A percentile compares a stretch with the other conserved stretches of the same genome.
phyloP scores from a whole-genome alignment of 2,888 invertebrate genomes.

The Lomographa bimaculata region DNA sequence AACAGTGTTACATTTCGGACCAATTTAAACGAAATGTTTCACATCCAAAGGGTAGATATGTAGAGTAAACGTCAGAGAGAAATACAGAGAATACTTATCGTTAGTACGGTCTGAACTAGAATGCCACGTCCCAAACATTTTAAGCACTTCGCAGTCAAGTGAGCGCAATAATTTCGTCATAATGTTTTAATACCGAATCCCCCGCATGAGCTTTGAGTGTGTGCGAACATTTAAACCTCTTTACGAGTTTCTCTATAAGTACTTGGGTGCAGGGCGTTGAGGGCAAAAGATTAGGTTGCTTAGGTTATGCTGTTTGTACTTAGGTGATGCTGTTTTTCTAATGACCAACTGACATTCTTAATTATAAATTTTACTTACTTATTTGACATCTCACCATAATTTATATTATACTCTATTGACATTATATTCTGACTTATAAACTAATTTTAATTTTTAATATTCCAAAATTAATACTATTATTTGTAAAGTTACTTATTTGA shows the following conservation, averaged over 20 bases:
- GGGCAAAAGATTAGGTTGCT: too few relatives aligned
- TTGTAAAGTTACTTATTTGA: too few relatives aligned
- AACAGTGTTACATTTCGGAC: too few relatives aligned
- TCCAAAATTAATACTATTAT: too few relatives aligned
- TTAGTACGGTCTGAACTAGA: conserved; percentile 57
- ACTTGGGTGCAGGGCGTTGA: conserved; percentile 9
- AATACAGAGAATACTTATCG: conserved; percentile 42
- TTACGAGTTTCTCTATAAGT: conserved; percentile 19
- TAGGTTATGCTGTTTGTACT: too few relatives aligned
- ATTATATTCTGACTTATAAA: too few relatives aligned
- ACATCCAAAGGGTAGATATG: conserved; percentile 1
- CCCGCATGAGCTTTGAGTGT: conserved; percentile 37
- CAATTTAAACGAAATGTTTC: conserved; percentile 1
- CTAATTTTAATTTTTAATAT: too few relatives aligned
- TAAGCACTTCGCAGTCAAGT: conserved; percentile 47
- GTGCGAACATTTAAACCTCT: conserved; percentile 39
- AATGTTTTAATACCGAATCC: conserved; percentile 57
- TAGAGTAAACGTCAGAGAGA: conserved; percentile 21
- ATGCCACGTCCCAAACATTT: conserved; percentile 65
- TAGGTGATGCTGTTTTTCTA: too few relatives aligned
- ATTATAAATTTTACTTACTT: too few relatives aligned
- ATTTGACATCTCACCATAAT: too few relatives aligned
- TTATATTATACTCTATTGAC: too few relatives aligned
- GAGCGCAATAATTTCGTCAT: conserved; percentile 54
- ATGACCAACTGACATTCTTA: too few relatives aligned